Evolutionary conservation across 2,888 invertebrate genomes (phyloP).

Genomic region (Tiliacea aurago): DNA sequence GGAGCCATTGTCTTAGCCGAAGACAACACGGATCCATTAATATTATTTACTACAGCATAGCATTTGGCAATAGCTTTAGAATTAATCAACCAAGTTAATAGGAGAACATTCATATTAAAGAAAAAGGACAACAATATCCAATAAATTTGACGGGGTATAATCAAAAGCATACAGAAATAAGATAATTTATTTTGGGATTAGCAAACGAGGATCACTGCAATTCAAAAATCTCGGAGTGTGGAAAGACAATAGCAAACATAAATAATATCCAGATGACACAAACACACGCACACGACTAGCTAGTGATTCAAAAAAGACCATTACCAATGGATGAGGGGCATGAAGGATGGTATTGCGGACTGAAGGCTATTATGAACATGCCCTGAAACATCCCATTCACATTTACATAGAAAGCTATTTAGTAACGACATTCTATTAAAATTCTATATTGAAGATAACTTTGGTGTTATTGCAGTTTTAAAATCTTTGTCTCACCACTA

Average conservation of each 20-base stretch:
- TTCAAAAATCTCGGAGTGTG: slow-evolving; percentile 63
- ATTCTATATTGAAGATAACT: background rate
- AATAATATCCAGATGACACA: slow-evolving; percentile 75
- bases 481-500: background rate
- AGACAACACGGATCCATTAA: background rate
- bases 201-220: background rate
- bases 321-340: slow-evolving; percentile 75
- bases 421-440: slow-evolving; percentile 62
- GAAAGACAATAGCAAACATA: slow-evolving; percentile 83
- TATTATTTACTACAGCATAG: background rate
- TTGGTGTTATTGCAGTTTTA: background rate
- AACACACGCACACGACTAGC: slow-evolving; percentile 83
- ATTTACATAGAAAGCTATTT: slow-evolving; percentile 71
- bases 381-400: slow-evolving; percentile 73
- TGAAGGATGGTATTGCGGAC: slow-evolving; percentile 71
- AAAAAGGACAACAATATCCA: slow-evolving; percentile 20
- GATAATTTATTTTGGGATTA: background rate
- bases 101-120: background rate
- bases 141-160: background rate
- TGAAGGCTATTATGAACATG: slow-evolving; percentile 74
- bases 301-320: slow-evolving; percentile 87
- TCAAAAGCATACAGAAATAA: background rate
- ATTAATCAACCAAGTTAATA: background rate
- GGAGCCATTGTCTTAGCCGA: background rate
- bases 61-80: background rate